phyloP scores from a whole-genome alignment of 2,797 vertebrate species.

The Danionella dracula region DNA sequence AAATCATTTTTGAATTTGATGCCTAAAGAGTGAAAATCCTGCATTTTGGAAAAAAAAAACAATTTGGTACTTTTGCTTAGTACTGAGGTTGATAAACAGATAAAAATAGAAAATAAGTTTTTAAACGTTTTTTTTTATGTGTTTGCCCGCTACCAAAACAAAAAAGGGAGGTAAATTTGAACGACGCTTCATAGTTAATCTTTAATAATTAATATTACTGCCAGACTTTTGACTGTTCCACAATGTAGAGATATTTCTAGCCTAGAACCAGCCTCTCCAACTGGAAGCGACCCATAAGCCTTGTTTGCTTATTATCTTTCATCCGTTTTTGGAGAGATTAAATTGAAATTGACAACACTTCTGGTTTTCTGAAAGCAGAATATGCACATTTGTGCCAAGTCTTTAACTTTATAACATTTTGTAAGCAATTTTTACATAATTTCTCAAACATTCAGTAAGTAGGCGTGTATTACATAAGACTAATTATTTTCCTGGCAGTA shows the following conservation, averaged over 20 bases:
- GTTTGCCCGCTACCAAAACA: no score
- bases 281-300: neutral
- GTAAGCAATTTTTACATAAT: neutral
- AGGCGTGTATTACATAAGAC: neutral
- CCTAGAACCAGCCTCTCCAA: neutral
- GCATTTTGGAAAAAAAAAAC: no score
- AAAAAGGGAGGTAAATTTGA: no score
- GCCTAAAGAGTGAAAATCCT: no score
- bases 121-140: no score
- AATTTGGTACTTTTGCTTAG: no score
- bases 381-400: neutral
- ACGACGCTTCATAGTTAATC: no score
- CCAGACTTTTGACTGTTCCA: neutral
- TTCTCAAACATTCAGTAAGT: neutral
- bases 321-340: neutral
- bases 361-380: neutral
- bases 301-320: neutral
- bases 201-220: no score
- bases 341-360: neutral
- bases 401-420: neutral
- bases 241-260: neutral
- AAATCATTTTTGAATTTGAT: no score
- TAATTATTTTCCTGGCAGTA: neutral
- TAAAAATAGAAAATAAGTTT: no score
- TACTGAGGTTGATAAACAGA: no score